Evolutionary conservation across 2,888 invertebrate species (phyloP).

Genomic region (Limenitis arthemis): DNA sequence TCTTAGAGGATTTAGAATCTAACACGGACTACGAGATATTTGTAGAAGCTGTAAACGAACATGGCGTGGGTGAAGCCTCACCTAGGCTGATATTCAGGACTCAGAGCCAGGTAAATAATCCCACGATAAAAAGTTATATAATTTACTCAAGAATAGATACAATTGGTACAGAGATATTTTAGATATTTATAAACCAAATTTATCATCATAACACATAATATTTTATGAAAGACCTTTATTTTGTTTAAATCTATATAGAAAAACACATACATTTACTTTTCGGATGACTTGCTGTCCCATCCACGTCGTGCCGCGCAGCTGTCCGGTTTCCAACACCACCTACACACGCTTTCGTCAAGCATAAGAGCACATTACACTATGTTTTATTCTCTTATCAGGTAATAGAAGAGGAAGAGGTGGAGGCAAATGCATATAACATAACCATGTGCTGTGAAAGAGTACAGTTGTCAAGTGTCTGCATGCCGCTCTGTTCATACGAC

Average conservation of each 20-base stretch:
- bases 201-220: too few relatives aligned
- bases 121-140: too few relatives aligned
- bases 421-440: slow-evolving; percentile 79
- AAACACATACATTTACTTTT: background rate
- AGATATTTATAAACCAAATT: too few relatives aligned
- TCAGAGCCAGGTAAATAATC: slow-evolving; percentile 70
- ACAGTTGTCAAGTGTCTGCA: slow-evolving; percentile 76
- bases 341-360: background rate
- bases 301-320: too few relatives aligned
- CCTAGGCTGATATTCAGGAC: slow-evolving; percentile 84
- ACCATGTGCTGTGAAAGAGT: slow-evolving; percentile 84
- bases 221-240: too few relatives aligned
- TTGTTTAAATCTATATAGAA: too few relatives aligned
- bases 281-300: too few relatives aligned
- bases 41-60: slow-evolving; percentile 84
- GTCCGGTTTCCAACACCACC: too few relatives aligned
- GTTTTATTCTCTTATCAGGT: slow-evolving; percentile 42
- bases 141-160: too few relatives aligned
- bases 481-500: slow-evolving; percentile 86
- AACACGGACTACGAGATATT: slow-evolving; percentile 86
- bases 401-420: slow-evolving; percentile 72
- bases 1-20: slow-evolving; percentile 81
- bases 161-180: too few relatives aligned
- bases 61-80: slow-evolving; percentile 84
- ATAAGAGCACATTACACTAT: background rate